Conservation (phyloP, 2,113 vertebrate species). For the Turdus rufiventris region DNA sequence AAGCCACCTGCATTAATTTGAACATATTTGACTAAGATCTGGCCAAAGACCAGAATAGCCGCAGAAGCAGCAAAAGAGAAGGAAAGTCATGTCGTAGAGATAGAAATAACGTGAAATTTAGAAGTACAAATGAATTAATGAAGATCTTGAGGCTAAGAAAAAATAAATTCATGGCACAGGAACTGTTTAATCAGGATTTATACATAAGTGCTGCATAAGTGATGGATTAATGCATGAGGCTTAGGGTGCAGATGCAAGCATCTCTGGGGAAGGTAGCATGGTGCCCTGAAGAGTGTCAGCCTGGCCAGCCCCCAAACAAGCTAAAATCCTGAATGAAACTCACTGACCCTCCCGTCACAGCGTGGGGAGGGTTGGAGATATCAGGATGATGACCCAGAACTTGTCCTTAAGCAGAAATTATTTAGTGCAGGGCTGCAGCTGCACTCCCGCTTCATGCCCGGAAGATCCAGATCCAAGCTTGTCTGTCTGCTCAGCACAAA, state of each 20-base stretch:
- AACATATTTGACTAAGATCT: not conserved
- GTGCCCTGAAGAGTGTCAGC: not conserved
- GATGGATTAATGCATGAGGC: not conserved
- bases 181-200: not conserved
- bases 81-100: not conserved
- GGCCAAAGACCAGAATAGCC: not conserved
- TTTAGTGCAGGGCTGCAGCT: not conserved
- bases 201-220: not conserved
- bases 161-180: not conserved
- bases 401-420: not conserved
- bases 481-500: not conserved
- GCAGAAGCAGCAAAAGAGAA: not conserved
- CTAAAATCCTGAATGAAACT: not conserved
- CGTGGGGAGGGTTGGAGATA: not conserved
- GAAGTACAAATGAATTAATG: not conserved
- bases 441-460: not conserved
- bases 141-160: not conserved
- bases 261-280: not conserved
- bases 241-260: not conserved
- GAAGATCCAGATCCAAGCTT: not conserved
- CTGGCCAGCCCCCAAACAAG: not conserved
- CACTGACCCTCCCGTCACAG: not conserved
- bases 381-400: not conserved
- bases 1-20: slow-evolving; percentile 42
- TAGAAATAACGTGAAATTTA: not conserved